These are phyloP conservation scores for Forbesichthys papilliferus DNA, from an alignment of 2,113 vertebrate genomes.

Conservation along the genomic window DNA sequence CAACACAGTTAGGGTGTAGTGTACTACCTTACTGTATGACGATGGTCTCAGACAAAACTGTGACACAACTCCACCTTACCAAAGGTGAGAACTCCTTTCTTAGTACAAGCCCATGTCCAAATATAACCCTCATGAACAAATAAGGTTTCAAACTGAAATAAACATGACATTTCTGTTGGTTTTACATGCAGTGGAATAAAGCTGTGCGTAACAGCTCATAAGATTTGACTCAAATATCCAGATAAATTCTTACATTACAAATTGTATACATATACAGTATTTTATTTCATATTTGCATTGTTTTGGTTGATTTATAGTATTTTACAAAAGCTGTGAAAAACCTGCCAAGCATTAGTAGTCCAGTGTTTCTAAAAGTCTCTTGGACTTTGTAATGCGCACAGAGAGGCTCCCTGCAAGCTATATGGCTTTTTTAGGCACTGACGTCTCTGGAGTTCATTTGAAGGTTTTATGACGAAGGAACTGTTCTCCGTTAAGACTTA, in stretches of 20 bases:
- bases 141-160: conserved; percentile 11
- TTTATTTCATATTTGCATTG: conserved; percentile 67
- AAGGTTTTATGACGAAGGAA: conserved; percentile 41
- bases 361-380: conserved; percentile 67
- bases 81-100: not conserved
- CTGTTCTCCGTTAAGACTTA: conserved; percentile 37
- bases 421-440: conserved; percentile 69
- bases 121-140: conserved; percentile 15
- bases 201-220: not conserved
- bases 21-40: too few species aligned
- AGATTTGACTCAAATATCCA: conserved; percentile 13
- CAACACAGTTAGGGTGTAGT: too few species aligned
- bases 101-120: not conserved
- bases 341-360: conserved; percentile 63
- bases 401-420: conserved; percentile 64
- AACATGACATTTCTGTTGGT: conserved; percentile 1
- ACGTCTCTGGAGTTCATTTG: conserved; percentile 42
- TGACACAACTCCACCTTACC: conserved; percentile 8
- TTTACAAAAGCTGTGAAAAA: conserved; percentile 61
- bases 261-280: conserved; percentile 54
- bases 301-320: conserved; percentile 64
- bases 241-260: conserved; percentile 48
- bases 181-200: not conserved
- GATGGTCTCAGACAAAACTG: too few species aligned
- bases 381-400: conserved; percentile 66